Conservation (phyloP, 2,888 invertebrate species). For the Dicycla oo region DNA sequence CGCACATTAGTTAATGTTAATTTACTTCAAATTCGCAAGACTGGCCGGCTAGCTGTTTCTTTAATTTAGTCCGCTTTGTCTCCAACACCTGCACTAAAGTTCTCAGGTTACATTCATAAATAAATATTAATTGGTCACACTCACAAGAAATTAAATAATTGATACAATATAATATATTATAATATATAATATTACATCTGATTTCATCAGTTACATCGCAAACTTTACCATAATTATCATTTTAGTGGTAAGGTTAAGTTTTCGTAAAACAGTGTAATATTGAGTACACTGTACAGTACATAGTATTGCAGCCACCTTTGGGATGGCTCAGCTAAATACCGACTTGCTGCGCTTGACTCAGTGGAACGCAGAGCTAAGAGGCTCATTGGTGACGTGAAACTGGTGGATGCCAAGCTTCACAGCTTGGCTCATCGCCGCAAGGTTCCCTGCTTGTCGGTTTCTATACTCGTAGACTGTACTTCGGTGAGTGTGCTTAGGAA, state of each 20-base stretch:
- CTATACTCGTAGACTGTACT: too few relatives aligned
- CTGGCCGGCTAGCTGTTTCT: constrained; percentile 41
- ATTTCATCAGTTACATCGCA: background rate
- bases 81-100: constrained; percentile 58
- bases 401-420: too few relatives aligned
- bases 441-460: too few relatives aligned
- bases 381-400: too few relatives aligned
- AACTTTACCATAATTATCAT: background rate
- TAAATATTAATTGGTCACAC: constrained; percentile 53
- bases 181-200: background rate
- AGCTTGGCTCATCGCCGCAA: too few relatives aligned
- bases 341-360: too few relatives aligned
- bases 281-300: too few relatives aligned
- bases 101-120: constrained; percentile 62
- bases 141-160: constrained; percentile 21
- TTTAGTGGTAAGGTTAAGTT: background rate
- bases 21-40: constrained; percentile 52
- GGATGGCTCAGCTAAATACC: too few relatives aligned
- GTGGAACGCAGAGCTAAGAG: too few relatives aligned
- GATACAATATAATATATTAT: background rate
- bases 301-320: too few relatives aligned
- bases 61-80: constrained; percentile 28
- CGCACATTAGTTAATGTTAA: constrained; percentile 56
- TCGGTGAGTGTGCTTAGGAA: too few relatives aligned
- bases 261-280: background rate